Percentiles rank a stretch among this genome's conserved stretches.
phyloP scores from a whole-genome alignment of 2,113 vertebrate species.

The Pseudolaguvia tuberculata region DNA sequence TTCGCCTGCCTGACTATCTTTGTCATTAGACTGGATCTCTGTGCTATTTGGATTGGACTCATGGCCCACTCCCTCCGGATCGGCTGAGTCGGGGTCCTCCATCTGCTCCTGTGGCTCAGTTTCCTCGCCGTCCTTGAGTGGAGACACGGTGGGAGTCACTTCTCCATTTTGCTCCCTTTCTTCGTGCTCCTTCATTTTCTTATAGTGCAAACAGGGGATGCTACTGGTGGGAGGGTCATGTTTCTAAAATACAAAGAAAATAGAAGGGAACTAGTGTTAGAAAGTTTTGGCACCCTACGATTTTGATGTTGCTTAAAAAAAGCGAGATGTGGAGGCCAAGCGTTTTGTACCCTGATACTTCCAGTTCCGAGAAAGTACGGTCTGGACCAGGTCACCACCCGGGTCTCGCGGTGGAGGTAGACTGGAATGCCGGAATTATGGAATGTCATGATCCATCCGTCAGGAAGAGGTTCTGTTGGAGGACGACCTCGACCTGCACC shows the following conservation, averaged over 20 bases:
- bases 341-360: slow-evolving; percentile 89
- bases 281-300: not conserved
- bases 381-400: slow-evolving; percentile 97
- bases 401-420: slow-evolving; percentile 96
- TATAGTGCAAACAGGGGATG: slow-evolving; percentile 97
- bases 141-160: slow-evolving; percentile 68
- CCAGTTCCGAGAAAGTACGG: slow-evolving; percentile 98
- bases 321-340: not conserved
- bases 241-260: slow-evolving; percentile 71
- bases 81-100: slow-evolving; percentile 74
- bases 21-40: slow-evolving; percentile 56
- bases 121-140: slow-evolving; percentile 65
- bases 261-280: not conserved
- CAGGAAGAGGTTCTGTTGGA: slow-evolving; percentile 93
- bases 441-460: slow-evolving; percentile 99
- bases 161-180: slow-evolving; percentile 84
- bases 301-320: not conserved
- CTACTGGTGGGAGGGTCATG: slow-evolving; percentile 95
- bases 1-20: slow-evolving; percentile 69
- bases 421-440: slow-evolving; percentile 99
- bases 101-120: slow-evolving; percentile 65
- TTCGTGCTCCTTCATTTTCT: slow-evolving; percentile 94
- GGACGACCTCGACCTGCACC: slow-evolving; percentile 89
- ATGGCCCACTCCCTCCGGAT: slow-evolving; percentile 58
- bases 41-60: slow-evolving; percentile 45